These are phyloP conservation scores for Acanthurus tractus DNA, from an alignment of 2,797 vertebrate genomes.

Conservation along the genomic window DNA sequence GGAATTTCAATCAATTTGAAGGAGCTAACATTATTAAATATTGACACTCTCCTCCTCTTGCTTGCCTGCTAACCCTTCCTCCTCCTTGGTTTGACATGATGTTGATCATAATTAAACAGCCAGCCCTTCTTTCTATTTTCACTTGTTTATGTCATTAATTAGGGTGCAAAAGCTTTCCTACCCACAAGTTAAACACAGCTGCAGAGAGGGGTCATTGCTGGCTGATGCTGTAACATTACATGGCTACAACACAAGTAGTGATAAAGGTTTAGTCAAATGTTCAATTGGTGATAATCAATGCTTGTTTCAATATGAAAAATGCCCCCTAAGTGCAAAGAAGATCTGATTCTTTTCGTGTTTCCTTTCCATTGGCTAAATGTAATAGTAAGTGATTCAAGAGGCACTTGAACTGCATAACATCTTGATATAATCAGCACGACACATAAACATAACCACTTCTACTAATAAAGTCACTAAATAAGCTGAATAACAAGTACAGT, in stretches of 20 bases:
- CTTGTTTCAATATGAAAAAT: slow-evolving; percentile 6
- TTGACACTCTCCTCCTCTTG: slow-evolving; percentile 65
- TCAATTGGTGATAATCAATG: background rate
- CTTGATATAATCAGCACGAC: slow-evolving; percentile 17
- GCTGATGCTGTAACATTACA: slow-evolving; percentile 10
- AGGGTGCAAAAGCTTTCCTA: slow-evolving; percentile 13
- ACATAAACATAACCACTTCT: slow-evolving; percentile 27
- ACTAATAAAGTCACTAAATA: slow-evolving; percentile 33
- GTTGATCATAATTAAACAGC: slow-evolving; percentile 89
- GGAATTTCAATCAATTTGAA: slow-evolving; percentile 74
- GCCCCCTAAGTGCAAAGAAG: background rate
- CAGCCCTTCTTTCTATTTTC: slow-evolving; percentile 15
- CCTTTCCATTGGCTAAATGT: slow-evolving; percentile 7
- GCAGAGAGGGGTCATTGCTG: slow-evolving; percentile 5
- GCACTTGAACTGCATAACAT: slow-evolving; percentile 31
- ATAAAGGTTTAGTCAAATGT: slow-evolving; percentile 16
- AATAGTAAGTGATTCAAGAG: slow-evolving; percentile 21
- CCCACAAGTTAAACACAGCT: slow-evolving; percentile 14
- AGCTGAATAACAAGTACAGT: slow-evolving; percentile 6
- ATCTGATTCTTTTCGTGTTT: background rate
- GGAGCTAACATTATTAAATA: slow-evolving; percentile 74
- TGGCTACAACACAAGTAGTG: background rate
- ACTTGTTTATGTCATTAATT: slow-evolving; percentile 39
- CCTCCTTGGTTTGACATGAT: slow-evolving; percentile 72
- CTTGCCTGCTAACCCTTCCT: slow-evolving; percentile 69